These are phyloP conservation scores for Carapus acus DNA, from an alignment of 2,797 vertebrate species.

Conservation along the genomic window DNA sequence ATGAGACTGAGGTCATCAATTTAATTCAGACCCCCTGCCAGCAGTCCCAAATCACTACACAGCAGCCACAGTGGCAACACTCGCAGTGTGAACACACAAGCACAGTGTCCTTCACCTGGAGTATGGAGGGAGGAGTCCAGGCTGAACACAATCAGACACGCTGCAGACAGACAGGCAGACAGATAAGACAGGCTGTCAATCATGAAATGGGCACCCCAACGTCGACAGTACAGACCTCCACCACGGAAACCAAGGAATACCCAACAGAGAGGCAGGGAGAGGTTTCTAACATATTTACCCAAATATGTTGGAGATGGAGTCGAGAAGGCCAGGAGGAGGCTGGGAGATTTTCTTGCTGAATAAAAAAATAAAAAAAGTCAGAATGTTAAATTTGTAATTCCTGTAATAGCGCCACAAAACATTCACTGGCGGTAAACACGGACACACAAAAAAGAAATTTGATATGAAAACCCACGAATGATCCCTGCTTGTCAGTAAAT, in stretches of 20 bases:
- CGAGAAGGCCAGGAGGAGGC: constrained; percentile 86
- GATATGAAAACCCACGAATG: no score
- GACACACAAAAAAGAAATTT: no score
- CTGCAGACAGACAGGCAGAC: constrained; percentile 65
- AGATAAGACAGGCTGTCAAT: constrained; percentile 15
- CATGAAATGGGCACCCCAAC: constrained; percentile 3
- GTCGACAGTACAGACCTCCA: neutral
- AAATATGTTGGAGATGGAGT: constrained; percentile 98
- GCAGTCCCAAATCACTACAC: neutral
- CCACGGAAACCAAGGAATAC: constrained; percentile 9
- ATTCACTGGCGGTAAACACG: no score
- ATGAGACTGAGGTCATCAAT: no score
- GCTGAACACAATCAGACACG: constrained; percentile 85
- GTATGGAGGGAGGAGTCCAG: constrained; percentile 80
- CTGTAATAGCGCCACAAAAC: no score
- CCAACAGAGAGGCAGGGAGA: neutral
- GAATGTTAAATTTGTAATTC: no score
- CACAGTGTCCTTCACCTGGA: constrained; percentile 74
- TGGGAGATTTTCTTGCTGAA: constrained; percentile 85
- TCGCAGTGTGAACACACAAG: constrained; percentile 10
- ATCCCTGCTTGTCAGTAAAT: no score
- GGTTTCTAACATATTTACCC: constrained; percentile 75
- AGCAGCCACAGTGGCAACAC: neutral
- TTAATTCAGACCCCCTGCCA: no score
- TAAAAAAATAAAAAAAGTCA: neutral